A percentile compares a stretch with the other conserved stretches of the same genome.
Evolutionary conservation across 2,113 vertebrate genomes (phyloP).

Genomic region (Microcebus ravelobensis): DNA sequence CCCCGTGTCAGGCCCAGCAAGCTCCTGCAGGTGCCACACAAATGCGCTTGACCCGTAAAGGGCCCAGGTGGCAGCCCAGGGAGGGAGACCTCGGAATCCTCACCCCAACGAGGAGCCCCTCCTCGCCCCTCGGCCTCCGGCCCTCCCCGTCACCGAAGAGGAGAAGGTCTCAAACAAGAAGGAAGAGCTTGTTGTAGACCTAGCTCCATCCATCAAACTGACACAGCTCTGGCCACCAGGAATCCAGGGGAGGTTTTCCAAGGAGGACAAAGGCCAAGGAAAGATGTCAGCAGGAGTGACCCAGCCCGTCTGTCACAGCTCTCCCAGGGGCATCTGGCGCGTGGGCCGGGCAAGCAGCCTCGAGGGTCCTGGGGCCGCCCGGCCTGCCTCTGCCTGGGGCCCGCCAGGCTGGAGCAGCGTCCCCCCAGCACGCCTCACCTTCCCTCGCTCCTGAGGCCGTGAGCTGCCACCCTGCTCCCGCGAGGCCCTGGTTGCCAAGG

Average conservation of each 20-base stretch:
- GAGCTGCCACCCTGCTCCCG: rapidly evolving
- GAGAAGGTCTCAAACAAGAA: neutral
- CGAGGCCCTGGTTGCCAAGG: rapidly evolving
- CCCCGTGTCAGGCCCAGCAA: neutral
- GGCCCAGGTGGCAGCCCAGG: neutral
- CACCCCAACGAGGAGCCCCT: neutral
- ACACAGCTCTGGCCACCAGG: neutral
- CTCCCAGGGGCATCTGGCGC: neutral
- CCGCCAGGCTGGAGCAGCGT: neutral
- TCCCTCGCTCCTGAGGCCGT: neutral
- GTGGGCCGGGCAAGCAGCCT: rapidly evolving
- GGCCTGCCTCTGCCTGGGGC: neutral
- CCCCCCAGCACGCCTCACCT: rapidly evolving
- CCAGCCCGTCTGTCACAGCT: neutral
- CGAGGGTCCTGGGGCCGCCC: no score
- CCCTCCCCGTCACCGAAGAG: neutral
- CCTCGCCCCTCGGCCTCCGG: neutral
- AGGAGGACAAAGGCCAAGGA: neutral
- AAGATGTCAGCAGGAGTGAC: rapidly evolving
- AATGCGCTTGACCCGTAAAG: slow-evolving; percentile 62
- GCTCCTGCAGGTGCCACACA: slow-evolving; percentile 32
- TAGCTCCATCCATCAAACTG: slow-evolving; percentile 31
- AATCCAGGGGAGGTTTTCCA: neutral
- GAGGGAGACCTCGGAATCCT: neutral
- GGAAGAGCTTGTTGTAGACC: neutral